These are phyloP conservation scores for Phengaris alcon DNA, from an alignment of 2,888 invertebrate genomes.

Conservation along the genomic window DNA sequence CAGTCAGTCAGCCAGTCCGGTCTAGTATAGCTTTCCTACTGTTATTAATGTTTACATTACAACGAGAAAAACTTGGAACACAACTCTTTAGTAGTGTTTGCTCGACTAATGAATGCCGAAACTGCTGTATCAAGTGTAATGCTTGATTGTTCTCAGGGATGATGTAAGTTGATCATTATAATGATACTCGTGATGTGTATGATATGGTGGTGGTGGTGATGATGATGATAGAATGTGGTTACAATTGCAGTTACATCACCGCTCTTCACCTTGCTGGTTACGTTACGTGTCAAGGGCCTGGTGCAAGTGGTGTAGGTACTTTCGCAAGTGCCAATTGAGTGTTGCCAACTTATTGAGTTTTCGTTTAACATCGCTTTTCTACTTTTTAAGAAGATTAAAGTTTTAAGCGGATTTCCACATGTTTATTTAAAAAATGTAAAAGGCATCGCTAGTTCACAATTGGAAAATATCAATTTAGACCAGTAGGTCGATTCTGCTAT, in stretches of 20 bases:
- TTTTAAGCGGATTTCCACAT: background rate
- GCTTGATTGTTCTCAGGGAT: too few species aligned
- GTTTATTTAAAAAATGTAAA: background rate
- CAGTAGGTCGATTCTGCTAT: too few species aligned
- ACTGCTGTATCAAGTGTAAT: too few species aligned
- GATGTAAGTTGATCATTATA: background rate
- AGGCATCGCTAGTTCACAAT: too few species aligned
- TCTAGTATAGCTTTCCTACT: too few species aligned
- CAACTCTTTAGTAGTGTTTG: too few species aligned
- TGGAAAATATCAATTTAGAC: too few species aligned
- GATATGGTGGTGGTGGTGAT: background rate
- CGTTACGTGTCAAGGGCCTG: conserved; percentile 50
- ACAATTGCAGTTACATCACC: conserved; percentile 37
- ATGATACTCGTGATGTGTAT: background rate
- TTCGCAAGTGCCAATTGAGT: conserved; percentile 8
- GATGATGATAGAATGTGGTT: background rate
- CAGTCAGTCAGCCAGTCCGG: too few species aligned
- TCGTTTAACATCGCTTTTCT: background rate
- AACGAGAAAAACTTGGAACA: too few species aligned
- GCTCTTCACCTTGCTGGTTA: conserved; percentile 51
- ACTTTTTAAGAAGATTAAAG: background rate
- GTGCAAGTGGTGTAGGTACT: conserved; percentile 28
- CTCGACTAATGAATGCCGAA: too few species aligned
- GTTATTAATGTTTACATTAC: too few species aligned
- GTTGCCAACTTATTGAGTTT: background rate